These are phyloP conservation scores for Dinothrombium tinctorium DNA, from an alignment of 1,140 invertebrate genomes.

Conservation along the genomic window DNA sequence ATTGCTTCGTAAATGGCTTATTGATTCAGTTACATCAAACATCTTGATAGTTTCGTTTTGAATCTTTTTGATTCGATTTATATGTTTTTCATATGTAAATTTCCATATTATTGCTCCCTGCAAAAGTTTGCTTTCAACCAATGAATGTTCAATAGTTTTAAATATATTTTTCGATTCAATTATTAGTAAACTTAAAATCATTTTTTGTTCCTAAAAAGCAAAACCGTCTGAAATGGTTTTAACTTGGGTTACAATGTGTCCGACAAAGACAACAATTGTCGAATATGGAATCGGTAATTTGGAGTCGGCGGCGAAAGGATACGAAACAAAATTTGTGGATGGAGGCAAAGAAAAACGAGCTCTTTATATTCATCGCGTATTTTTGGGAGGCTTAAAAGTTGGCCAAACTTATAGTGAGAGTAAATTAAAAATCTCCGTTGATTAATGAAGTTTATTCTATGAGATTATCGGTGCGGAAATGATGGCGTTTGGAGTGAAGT, in stretches of 20 bases:
- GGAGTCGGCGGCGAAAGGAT: constrained; percentile 31
- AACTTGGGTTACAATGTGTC: constrained; percentile 55
- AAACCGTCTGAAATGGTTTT: constrained; percentile 44
- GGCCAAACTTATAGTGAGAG: constrained; percentile 15
- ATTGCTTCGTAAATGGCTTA: too few relatives aligned
- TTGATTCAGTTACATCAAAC: too few relatives aligned
- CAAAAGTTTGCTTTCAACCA: too few relatives aligned
- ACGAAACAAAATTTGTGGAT: constrained; percentile 42
- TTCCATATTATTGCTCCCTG: too few relatives aligned
- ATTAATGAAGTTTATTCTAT: not conserved
- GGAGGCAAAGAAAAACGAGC: constrained; percentile 30
- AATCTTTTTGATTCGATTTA: too few relatives aligned
- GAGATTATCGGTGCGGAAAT: constrained; percentile 10
- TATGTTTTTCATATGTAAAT: too few relatives aligned
- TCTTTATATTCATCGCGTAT: constrained; percentile 59
- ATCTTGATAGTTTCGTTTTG: too few relatives aligned
- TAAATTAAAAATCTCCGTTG: not conserved
- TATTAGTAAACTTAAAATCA: too few relatives aligned
- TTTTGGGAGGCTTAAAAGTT: constrained; percentile 30
- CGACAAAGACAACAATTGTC: constrained; percentile 28
- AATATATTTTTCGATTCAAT: too few relatives aligned
- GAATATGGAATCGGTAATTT: constrained; percentile 33
- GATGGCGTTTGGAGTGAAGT: constrained; percentile 11
- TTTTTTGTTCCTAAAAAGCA: not conserved
- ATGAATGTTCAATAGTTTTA: too few relatives aligned